Evolutionary conservation across 2,797 vertebrate genomes (phyloP), one percentile per base, ranked within the genome.

Genomic region (Phataginus tricuspis): DNA sequence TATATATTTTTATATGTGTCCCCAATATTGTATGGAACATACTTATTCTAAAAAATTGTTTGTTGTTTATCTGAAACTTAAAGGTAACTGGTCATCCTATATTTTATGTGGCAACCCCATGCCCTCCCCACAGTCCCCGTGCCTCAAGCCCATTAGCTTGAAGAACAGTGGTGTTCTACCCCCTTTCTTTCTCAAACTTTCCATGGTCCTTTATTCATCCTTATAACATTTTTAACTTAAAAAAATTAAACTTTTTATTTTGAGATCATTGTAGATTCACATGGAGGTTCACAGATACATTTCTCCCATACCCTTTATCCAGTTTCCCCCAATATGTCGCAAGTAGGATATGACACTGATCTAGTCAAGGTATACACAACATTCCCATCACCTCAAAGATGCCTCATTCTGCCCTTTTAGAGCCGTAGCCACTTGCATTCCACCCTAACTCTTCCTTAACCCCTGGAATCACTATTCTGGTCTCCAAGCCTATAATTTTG

Each of bases 231-330:
- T 72, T 92, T n/a, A 55, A n/a, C 66, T 80, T 72, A 72, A 42
- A 57, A 53, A 66, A 75, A 37, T 66, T 57, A 53, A 84, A 42
- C 34, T 69, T 90, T 93, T 92, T 53, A 53, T 90, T 92, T 88
- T 84, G 49, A 83, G 42, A 10, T 80, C 18, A 59, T 19, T 63
- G 69, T n/a, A 23, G 31, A 27, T 83, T 69, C 39, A 13, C 10
- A 5, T 21, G 53, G 39, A 59, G 79, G 53, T 29, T 71, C 29
- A 59, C 66, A 74, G 39, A 59, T 15, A 61, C 29, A 59, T 19
- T 45, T 45, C 29, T 16, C 34, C 55, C 16, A 16, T 82, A 11
- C 15, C 29, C 14, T 21, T 39, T 68, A 25, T 51, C 59, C 57
- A 5, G 14, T n/a, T 71, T 66, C 31, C 53, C 19, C 34, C 3